Conservation (phyloP, 2,797 vertebrate species). For the Eutrigla gurnardus region DNA sequence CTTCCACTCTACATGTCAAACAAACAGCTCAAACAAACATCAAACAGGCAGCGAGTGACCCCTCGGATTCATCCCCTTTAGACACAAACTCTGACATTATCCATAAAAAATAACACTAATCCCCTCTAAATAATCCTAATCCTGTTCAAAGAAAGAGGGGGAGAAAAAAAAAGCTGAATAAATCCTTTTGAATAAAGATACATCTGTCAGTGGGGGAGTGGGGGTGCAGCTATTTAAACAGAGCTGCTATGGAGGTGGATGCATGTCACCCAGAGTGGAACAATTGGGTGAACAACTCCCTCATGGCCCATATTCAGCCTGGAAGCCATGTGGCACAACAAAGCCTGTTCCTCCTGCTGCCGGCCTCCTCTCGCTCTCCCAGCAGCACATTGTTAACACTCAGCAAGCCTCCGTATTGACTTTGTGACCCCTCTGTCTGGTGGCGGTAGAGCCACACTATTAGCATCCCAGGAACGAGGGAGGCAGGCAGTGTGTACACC, state of each 20-base stretch:
- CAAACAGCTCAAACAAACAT: conserved; percentile 58
- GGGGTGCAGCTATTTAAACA: conserved; percentile 83
- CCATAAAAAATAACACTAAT: conserved; percentile 77
- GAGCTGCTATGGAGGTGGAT: conserved; percentile 83
- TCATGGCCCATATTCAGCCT: conserved; percentile 87
- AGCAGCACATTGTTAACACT: conserved; percentile 88
- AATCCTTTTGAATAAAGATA: conserved; percentile 86
- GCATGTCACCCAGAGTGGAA: conserved; percentile 81
- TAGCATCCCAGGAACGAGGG: conserved; percentile 84
- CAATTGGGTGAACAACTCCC: conserved; percentile 89
- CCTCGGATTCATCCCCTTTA: conserved; percentile 38
- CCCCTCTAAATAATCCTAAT: conserved; percentile 79
- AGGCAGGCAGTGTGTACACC: conserved; percentile 45
- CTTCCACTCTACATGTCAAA: conserved; percentile 23
- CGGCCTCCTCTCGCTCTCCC: conserved; percentile 64
- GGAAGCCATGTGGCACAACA: conserved; percentile 90
- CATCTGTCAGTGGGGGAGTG: conserved; percentile 83
- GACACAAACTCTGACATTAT: conserved; percentile 67
- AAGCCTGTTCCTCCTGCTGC: conserved; percentile 82
- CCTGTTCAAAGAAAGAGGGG: conserved; percentile 66
- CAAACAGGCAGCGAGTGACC: conserved; percentile 55
- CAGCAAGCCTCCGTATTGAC: conserved; percentile 89
- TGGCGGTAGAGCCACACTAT: conserved; percentile 84
- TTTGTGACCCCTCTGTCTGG: conserved; percentile 84
- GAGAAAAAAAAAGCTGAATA: conserved; percentile 62